A percentile compares a stretch with the other conserved stretches of the same genome.
Evolutionary conservation across 2,888 invertebrate genomes (phyloP).

Genomic region (Lobophora halterata): DNA sequence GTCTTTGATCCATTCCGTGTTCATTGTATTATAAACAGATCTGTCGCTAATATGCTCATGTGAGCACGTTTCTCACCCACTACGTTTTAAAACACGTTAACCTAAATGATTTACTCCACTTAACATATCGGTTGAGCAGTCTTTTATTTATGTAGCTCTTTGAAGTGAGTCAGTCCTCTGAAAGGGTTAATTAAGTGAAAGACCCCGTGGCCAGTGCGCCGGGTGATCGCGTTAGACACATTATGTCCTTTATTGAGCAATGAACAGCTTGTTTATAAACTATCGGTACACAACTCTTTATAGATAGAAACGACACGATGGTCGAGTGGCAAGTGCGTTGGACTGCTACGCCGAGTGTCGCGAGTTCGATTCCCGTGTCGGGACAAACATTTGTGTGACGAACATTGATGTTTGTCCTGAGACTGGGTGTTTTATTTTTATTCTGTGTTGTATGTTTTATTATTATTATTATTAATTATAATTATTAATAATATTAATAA

Average conservation of each 20-base stretch:
- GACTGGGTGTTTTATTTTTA: no score
- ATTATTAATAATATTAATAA: no score
- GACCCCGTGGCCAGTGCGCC: constrained; percentile 62
- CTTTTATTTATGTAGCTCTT: constrained; percentile 69
- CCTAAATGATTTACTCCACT: constrained; percentile 55
- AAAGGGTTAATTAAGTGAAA: constrained; percentile 77
- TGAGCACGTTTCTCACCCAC: constrained; percentile 19
- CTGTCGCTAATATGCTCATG: constrained; percentile 10
- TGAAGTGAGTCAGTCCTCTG: constrained; percentile 67
- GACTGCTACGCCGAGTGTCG: no score
- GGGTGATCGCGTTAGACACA: constrained; percentile 72
- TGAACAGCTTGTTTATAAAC: constrained; percentile 59
- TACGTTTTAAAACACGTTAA: constrained; percentile 47
- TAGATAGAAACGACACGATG: no score
- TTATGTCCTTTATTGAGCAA: constrained; percentile 75
- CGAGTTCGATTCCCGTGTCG: no score
- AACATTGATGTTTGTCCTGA: no score
- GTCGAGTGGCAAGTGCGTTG: no score
- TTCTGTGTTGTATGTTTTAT: no score
- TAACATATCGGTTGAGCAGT: constrained; percentile 48
- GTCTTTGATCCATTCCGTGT: no score
- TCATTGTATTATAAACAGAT: constrained; percentile 8
- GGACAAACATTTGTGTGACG: no score
- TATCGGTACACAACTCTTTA: neutral
- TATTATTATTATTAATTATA: no score